phyloP scores from a whole-genome alignment of 2,113 vertebrate genomes.

The Papio anubis region DNA sequence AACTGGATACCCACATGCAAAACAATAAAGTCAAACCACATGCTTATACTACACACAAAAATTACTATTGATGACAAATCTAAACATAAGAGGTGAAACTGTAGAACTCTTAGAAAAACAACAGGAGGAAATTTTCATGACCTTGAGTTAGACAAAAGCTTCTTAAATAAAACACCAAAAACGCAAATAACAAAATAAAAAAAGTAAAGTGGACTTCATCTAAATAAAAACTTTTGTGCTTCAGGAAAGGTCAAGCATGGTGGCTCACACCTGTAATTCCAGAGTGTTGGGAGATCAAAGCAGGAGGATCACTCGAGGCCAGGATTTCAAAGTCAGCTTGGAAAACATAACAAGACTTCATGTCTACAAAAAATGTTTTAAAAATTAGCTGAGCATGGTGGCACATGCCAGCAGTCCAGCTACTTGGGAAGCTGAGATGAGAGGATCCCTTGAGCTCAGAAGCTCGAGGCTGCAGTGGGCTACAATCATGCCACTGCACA shows the following conservation, averaged over 20 bases:
- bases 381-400: too few relatives aligned
- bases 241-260: not conserved
- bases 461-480: too few relatives aligned
- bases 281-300: too few relatives aligned
- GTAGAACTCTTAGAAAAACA: not conserved
- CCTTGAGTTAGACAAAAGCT: not conserved
- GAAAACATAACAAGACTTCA: too few relatives aligned
- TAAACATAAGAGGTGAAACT: not conserved
- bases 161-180: not conserved
- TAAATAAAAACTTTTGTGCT: not conserved
- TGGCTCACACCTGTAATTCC: too few relatives aligned
- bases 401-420: too few relatives aligned
- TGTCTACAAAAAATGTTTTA: too few relatives aligned
- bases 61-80: not conserved
- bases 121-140: not conserved
- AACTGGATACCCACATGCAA: not conserved
- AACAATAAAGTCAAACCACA: not conserved
- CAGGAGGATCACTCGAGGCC: too few relatives aligned
- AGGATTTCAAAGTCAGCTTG: too few relatives aligned
- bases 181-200: not conserved
- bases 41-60: not conserved
- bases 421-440: too few relatives aligned
- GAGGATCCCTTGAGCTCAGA: too few relatives aligned
- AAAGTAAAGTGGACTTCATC: not conserved
- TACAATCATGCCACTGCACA: too few relatives aligned